These are phyloP conservation scores for Spongilla lacustris DNA, from an alignment of 37 sponge, comb jelly and placozoan species.

Conservation along the genomic window DNA sequence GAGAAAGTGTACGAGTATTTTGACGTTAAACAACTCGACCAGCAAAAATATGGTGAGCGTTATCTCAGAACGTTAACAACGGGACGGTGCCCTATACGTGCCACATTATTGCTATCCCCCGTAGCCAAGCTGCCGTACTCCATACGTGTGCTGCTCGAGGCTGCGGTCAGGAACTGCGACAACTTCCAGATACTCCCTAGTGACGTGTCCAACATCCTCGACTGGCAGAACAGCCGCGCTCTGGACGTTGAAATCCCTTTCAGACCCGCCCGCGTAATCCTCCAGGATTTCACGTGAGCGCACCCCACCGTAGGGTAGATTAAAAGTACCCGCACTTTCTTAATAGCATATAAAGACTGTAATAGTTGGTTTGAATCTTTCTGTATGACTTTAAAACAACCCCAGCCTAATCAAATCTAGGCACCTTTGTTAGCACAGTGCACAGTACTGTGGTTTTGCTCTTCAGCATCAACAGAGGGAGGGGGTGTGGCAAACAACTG, in stretches of 20 bases:
- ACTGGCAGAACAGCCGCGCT: conserved; percentile 76
- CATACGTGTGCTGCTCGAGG: conserved; percentile 82
- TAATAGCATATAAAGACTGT: no score
- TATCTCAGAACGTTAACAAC: no score
- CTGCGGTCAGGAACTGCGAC: conserved; percentile 89
- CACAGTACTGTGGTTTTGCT: no score
- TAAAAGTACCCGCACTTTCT: no score
- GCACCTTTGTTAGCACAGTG: no score
- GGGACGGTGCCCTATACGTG: neutral
- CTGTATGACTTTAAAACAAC: no score
- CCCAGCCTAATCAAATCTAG: no score
- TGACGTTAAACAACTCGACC: conserved; percentile 38
- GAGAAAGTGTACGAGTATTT: conserved; percentile 38
- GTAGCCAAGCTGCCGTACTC: conserved; percentile 79
- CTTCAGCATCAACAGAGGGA: no score
- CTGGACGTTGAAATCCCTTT: conserved; percentile 84
- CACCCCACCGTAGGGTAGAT: no score
- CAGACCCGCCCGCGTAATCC: conserved; percentile 83
- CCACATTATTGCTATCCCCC: neutral
- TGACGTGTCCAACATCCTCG: conserved; percentile 73
- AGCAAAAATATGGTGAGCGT: conserved; percentile 51
- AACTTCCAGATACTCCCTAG: conserved; percentile 53
- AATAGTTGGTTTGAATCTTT: no score
- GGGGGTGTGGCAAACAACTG: no score
- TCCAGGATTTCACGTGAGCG: conserved; percentile 91